Conservation (phyloP, 2,797 vertebrate species). For the Crax fasciolata region DNA sequence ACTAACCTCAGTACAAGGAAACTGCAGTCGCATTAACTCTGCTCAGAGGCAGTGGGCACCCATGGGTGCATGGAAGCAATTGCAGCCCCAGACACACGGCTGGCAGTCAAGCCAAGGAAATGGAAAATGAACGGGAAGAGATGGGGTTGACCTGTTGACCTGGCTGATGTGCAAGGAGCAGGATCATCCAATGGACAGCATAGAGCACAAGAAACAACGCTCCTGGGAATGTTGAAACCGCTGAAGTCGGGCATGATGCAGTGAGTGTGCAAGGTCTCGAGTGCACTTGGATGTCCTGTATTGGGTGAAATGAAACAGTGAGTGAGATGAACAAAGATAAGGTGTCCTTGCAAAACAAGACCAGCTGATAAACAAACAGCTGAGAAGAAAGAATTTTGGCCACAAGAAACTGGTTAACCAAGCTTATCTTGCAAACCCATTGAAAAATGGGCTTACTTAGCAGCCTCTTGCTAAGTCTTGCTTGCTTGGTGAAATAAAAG, state of each 20-base stretch:
- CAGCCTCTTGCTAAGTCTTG: too few relatives aligned
- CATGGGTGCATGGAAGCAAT: background rate
- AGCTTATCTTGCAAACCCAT: too few relatives aligned
- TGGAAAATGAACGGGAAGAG: background rate
- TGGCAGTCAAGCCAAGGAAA: background rate
- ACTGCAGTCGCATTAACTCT: fast-evolving
- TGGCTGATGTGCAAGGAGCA: fast-evolving
- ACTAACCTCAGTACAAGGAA: background rate
- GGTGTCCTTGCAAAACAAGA: too few relatives aligned
- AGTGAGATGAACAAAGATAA: too few relatives aligned
- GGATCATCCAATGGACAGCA: fast-evolving
- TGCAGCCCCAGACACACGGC: too few relatives aligned
- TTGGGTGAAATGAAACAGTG: background rate
- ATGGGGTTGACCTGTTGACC: background rate
- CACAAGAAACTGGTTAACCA: too few relatives aligned
- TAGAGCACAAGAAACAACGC: background rate
- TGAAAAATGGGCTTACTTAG: too few relatives aligned
- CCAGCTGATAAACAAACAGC: too few relatives aligned
- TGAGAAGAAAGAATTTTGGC: too few relatives aligned
- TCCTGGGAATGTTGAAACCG: background rate
- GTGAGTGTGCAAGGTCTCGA: background rate
- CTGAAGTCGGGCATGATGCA: background rate
- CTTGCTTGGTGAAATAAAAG: too few relatives aligned
- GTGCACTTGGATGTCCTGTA: too few relatives aligned
- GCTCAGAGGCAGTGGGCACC: too few relatives aligned